These are phyloP conservation scores for Malaclemys terrapin DNA, from an alignment of 2,113 vertebrate species.

Conservation along the genomic window DNA sequence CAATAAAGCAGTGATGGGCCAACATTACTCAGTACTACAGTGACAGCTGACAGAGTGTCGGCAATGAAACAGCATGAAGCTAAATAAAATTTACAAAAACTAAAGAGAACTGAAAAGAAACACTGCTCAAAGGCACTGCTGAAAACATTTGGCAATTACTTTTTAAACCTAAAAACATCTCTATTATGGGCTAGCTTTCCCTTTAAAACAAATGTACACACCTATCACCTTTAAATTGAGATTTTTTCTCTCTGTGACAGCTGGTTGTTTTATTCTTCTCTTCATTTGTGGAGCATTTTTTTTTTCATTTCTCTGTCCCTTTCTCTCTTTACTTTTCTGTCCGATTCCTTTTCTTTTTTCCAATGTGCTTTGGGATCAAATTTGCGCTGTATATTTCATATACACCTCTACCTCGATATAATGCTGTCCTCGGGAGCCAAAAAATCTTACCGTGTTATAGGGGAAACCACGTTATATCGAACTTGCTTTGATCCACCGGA, in stretches of 20 bases:
- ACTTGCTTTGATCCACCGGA: too few species aligned
- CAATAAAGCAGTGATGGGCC: background rate
- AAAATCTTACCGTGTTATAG: too few species aligned
- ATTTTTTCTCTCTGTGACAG: background rate
- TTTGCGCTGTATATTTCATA: background rate
- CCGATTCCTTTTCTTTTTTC: background rate
- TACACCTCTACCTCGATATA: too few species aligned
- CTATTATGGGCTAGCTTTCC: background rate
- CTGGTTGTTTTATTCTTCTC: background rate
- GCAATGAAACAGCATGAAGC: background rate
- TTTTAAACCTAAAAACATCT: slow-evolving; percentile 28
- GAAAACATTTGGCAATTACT: slow-evolving; percentile 22
- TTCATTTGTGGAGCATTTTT: background rate
- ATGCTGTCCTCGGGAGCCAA: too few species aligned
- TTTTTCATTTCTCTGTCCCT: background rate
- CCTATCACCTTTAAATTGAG: slow-evolving; percentile 23
- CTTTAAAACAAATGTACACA: slow-evolving; percentile 36
- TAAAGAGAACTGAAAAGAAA: slow-evolving; percentile 49
- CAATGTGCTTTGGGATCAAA: background rate
- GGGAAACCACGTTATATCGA: too few species aligned
- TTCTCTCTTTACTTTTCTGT: background rate
- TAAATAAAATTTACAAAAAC: slow-evolving; percentile 28
- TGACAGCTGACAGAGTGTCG: slow-evolving; percentile 23
- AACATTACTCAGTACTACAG: slow-evolving; percentile 10
- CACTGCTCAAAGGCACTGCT: slow-evolving; percentile 33